Evolutionary conservation across 1,140 invertebrate species (phyloP), one percentile per base, ranked within the genome.

Genomic region (Bombus confusus): DNA sequence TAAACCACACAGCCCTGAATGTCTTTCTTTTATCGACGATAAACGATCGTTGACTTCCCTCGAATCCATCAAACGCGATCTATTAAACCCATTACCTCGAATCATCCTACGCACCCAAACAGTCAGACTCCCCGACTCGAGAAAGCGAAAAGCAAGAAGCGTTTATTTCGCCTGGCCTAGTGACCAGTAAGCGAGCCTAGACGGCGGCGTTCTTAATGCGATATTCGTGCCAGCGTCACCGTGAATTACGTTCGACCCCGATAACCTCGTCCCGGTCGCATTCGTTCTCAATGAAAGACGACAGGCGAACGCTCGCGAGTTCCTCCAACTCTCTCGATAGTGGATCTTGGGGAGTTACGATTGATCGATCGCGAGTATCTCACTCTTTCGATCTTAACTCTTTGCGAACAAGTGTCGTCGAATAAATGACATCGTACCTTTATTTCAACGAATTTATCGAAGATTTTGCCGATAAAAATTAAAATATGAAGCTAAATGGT

Each of bases 211-310:
- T 80, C 69, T 73, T 59, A 81, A 81, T 72, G 79, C 52, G 79
- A 81, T 81, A 81, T 72, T 81, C 79, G 43, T 81, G 69, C 79
- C 68, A 81, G 79, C 68, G 79, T 81, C 28, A 34, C 52, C 68
- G 22, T 81, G 69, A 81, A 72, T 81, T 81, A 81, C 69, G 66
- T 80, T 80, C 64, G 64, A 80, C 64, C 77, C 77, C 62, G 77
- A 80, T 80, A 80, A 80, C 77, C 77, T 37, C 62, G 39, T 37
- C 52, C n/a, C 57, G 75, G 41, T 52, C 77, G 41, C 77, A 43
- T 77, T 62, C 31, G 57, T 77, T 39, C 62, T 68, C 62, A 80
- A 80, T 80, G 77, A 80, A 80, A 80, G 15, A 13, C 77, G 62
- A 47, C 77, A 13, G 64, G 62, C 77, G 41, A 79, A 59, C 15